Evolutionary conservation across 2,888 invertebrate species (phyloP).

Genomic region (Chloroclystis v-ata): DNA sequence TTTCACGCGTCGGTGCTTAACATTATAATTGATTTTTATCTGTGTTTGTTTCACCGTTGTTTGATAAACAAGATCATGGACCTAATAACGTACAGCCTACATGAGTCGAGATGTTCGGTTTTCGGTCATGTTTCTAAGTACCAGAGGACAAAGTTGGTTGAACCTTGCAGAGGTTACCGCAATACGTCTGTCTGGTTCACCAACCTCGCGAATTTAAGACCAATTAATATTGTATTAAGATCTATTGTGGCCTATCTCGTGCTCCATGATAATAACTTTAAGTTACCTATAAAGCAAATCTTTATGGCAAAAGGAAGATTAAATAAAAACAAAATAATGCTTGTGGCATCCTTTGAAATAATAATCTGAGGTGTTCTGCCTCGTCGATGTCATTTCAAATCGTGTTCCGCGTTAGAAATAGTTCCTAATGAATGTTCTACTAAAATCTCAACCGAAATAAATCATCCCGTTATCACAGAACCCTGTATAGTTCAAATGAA

Average conservation of each 20-base stretch:
- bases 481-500: slow-evolving; percentile 33
- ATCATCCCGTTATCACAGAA: slow-evolving; percentile 20
- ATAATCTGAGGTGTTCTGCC: slow-evolving; percentile 42
- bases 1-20: slow-evolving; percentile 34
- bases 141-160: slow-evolving; percentile 30
- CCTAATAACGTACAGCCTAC: slow-evolving; percentile 21
- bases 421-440: slow-evolving; percentile 55
- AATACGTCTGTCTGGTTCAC: slow-evolving; percentile 34
- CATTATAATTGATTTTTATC: slow-evolving; percentile 39
- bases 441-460: slow-evolving; percentile 32
- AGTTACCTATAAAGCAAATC: not conserved
- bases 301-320: not conserved
- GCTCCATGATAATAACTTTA: not conserved
- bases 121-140: slow-evolving; percentile 17
- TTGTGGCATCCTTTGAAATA: slow-evolving; percentile 40
- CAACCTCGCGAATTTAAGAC: slow-evolving; percentile 25
- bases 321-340: not conserved
- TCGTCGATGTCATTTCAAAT: slow-evolving; percentile 43
- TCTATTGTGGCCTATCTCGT: slow-evolving; percentile 3
- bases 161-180: slow-evolving; percentile 28
- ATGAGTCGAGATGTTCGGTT: slow-evolving; percentile 22
- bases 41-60: slow-evolving; percentile 41
- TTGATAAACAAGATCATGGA: slow-evolving; percentile 35
- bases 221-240: slow-evolving; percentile 20
- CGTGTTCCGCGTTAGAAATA: slow-evolving; percentile 55